Evolutionary conservation across 37 sponge, comb jelly and placozoan species (phyloP), one percentile per base, ranked within the genome.

Genomic region (Aplysina aerophoba): DNA sequence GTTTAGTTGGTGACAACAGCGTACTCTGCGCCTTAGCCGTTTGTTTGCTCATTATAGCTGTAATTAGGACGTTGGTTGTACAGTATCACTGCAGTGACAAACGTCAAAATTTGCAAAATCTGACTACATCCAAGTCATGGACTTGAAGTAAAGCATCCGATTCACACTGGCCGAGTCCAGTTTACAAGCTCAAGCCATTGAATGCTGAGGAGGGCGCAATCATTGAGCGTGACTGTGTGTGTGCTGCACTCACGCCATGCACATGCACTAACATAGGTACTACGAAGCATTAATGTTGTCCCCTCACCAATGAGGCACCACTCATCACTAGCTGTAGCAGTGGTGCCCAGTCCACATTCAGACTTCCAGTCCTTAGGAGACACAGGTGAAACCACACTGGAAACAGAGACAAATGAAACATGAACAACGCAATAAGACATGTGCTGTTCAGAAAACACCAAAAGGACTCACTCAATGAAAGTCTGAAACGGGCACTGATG

Each of bases 271-370:
- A 27, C 33, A 69, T 35, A 69, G 12, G 17, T 6, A 69, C 71
- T 34, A 15, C 28, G 15, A 69, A n/a, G 34, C 71, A 69, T 35
- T n/a, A n/a, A 69, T 35, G 30, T 35, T 44, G 50, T 44, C 28
- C 71, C 14, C 71, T 34, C 71, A 69, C 71, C 71, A 34, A 69
- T 27, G 4, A 30, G 4, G 34, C 71, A 69, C 17, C 14, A 69
- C 6, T 30, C 66, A 57, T 57, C 66, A 30, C 30, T 30, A 16
- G 28, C 17, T 16, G 28, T 30, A 30, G 66, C 6, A 69, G 25
- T 27, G 28, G 33, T 34, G 71, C 27, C 35, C 0, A 75, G 41
- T 41, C 78, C 78, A 75, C 78, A 75, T 25, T 75, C 78, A 15
- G 33, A 6, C 12, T 40, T 4, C 78, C 78, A 75, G 14, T 75